Conservation (phyloP, 2,888 invertebrate species). For the Ormyrus nitidulus region DNA sequence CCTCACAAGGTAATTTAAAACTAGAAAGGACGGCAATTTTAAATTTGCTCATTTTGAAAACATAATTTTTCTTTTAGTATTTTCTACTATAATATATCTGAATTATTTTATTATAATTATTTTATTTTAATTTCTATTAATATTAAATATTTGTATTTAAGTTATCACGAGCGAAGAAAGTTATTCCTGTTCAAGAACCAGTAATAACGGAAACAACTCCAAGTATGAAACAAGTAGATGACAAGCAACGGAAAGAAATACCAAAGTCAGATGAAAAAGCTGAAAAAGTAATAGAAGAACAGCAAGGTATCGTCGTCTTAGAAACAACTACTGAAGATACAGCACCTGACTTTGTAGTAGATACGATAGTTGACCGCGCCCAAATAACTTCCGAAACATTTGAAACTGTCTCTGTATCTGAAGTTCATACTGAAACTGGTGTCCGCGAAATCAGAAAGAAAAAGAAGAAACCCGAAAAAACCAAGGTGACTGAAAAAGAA, state of each 20-base stretch:
- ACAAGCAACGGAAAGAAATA: constrained; percentile 74
- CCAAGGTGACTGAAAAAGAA: constrained; percentile 62
- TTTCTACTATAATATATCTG: background rate
- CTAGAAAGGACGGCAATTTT: background rate
- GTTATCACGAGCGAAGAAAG: constrained; percentile 76
- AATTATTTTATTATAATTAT: background rate
- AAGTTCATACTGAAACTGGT: constrained; percentile 79
- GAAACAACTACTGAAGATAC: constrained; percentile 69
- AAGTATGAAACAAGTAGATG: constrained; percentile 80
- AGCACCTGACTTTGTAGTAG: constrained; percentile 65
- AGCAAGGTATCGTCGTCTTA: constrained; percentile 71
- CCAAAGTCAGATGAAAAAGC: constrained; percentile 76
- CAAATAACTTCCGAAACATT: constrained; percentile 67
- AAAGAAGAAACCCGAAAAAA: constrained; percentile 69
- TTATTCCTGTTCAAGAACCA: constrained; percentile 79
- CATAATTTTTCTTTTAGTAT: background rate
- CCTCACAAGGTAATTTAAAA: constrained; percentile 64
- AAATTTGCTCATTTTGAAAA: background rate
- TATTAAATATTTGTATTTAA: constrained; percentile 55
- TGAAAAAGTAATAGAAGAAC: constrained; percentile 77
- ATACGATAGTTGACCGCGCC: constrained; percentile 66
- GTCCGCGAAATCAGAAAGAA: constrained; percentile 75
- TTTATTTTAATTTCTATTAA: background rate
- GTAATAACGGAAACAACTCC: constrained; percentile 80
- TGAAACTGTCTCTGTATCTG: constrained; percentile 79